Percentiles rank a stretch among this genome's conserved stretches.
Conservation (phyloP, 1,140 invertebrate genomes). For the Drosophila ironensis region DNA sequence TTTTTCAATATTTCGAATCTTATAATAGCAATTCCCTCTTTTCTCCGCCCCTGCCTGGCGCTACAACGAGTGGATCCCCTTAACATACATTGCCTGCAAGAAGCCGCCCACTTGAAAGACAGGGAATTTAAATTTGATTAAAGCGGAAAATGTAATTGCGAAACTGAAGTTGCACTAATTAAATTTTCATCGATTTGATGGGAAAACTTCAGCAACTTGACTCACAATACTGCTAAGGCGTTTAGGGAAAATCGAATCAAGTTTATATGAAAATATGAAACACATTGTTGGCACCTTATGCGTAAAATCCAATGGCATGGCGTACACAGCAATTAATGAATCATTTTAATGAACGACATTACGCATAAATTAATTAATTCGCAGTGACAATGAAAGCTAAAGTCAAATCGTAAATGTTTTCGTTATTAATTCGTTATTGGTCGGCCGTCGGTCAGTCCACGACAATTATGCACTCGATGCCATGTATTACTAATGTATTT, state of each 20-base stretch:
- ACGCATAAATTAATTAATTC: constrained; percentile 71
- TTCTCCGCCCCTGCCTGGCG: constrained; percentile 21
- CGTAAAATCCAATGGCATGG: constrained; percentile 34
- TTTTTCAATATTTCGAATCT: background rate
- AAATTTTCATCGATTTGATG: constrained; percentile 38
- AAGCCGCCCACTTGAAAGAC: constrained; percentile 59
- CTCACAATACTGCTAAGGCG: background rate
- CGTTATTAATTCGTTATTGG: constrained; percentile 58
- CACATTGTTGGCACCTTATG: constrained; percentile 26
- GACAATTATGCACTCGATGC: constrained; percentile 47
- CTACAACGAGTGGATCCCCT: constrained; percentile 10
- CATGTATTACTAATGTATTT: constrained; percentile 71
- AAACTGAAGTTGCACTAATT: constrained; percentile 39
- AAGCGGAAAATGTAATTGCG: constrained; percentile 62
- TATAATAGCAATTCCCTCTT: background rate
- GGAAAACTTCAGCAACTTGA: constrained; percentile 6
- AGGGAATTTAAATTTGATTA: constrained; percentile 73
- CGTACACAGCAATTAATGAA: constrained; percentile 45
- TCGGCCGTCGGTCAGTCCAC: constrained; percentile 2
- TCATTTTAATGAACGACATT: constrained; percentile 63
- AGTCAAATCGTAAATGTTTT: constrained; percentile 66
- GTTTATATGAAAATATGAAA: background rate
- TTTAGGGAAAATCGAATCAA: too few relatives aligned
- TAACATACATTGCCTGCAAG: constrained; percentile 2
- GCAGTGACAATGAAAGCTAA: constrained; percentile 43